Evolutionary conservation across 1,140 invertebrate genomes (phyloP).

Genomic region (Pantala flavescens): DNA sequence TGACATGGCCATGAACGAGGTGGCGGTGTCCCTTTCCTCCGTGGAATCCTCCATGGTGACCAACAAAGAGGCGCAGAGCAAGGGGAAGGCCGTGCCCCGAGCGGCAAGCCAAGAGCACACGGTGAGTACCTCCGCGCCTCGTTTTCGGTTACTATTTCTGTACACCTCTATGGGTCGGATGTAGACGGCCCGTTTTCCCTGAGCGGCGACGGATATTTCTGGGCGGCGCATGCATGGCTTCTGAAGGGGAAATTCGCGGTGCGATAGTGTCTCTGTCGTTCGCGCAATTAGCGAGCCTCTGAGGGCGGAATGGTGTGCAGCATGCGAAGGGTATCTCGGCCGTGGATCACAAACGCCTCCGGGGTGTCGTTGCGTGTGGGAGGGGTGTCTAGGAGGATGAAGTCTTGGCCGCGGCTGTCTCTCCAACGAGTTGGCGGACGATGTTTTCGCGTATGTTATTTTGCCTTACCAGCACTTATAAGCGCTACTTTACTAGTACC

Average conservation of each 20-base stretch:
- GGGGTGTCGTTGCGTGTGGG: no score
- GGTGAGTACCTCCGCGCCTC: background rate
- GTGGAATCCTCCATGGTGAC: background rate
- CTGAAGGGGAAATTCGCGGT: background rate
- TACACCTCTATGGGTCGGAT: background rate
- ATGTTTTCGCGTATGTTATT: no score
- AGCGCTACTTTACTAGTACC: no score
- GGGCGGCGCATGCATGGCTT: background rate
- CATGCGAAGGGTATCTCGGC: no score
- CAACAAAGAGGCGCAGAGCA: background rate
- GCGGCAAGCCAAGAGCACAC: background rate
- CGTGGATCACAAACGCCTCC: no score
- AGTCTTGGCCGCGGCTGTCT: no score
- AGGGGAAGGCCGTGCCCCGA: background rate
- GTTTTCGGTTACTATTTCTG: background rate
- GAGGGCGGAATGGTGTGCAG: no score
- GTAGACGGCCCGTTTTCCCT: background rate
- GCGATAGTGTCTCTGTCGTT: background rate
- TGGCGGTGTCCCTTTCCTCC: background rate
- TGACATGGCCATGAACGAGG: background rate
- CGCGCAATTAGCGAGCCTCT: background rate
- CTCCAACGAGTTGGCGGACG: no score
- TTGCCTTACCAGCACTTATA: no score
- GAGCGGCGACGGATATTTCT: background rate
- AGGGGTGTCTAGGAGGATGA: no score